Conservation (phyloP, 2,797 vertebrate genomes). For the Molossus alvarezi region DNA sequence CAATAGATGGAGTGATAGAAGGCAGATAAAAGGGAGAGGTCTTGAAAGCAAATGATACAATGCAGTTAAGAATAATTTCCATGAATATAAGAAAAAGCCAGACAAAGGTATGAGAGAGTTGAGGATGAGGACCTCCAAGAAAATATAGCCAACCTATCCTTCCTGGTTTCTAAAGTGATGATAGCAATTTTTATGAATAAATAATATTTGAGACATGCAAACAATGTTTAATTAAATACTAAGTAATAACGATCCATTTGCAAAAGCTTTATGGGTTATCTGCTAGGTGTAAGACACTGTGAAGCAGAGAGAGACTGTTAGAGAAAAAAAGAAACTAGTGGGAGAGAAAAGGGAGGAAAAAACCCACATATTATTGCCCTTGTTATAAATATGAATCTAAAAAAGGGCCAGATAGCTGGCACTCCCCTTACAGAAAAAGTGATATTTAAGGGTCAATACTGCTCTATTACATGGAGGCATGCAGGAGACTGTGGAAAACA, state of each 20-base stretch:
- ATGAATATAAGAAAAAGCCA: not conserved
- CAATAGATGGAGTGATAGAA: not conserved
- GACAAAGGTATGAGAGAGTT: not conserved
- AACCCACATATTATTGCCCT: not conserved
- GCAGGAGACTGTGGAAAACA: not conserved
- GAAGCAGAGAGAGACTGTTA: not conserved
- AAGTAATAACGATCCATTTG: not conserved
- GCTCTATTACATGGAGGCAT: not conserved
- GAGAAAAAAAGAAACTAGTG: not conserved
- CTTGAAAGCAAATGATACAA: not conserved
- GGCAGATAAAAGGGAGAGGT: not conserved
- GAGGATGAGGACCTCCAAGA: not conserved
- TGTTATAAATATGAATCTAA: slow-evolving; percentile 14
- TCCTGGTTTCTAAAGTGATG: not conserved
- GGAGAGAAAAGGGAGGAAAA: not conserved
- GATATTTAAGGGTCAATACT: not conserved
- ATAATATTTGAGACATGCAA: not conserved
- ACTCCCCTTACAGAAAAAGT: not conserved
- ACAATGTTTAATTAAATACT: not conserved
- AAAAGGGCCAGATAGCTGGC: not conserved
- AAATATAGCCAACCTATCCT: not conserved
- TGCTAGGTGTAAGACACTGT: not conserved
- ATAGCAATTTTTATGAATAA: not conserved
- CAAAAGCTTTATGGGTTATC: not conserved
- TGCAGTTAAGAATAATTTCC: not conserved